phyloP scores from a whole-genome alignment of 2,888 invertebrate genomes.

The Noctua comes region DNA sequence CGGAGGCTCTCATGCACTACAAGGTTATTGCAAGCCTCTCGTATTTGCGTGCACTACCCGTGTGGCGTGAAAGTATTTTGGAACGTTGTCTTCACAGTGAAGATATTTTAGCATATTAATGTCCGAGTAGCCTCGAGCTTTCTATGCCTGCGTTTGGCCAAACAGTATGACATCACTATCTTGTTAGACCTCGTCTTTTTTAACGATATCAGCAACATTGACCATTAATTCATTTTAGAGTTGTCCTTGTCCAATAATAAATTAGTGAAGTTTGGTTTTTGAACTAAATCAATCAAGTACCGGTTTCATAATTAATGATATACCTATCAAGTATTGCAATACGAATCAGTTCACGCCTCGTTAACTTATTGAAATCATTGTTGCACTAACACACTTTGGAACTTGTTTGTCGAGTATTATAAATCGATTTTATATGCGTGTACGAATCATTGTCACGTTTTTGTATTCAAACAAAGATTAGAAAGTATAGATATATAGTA shows the following conservation, averaged over 20 bases:
- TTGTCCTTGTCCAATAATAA: constrained; percentile 29
- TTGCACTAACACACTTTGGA: constrained; percentile 68
- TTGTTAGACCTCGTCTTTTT: constrained; percentile 65
- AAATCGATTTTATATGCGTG: constrained; percentile 65
- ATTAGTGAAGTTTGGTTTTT: constrained; percentile 60
- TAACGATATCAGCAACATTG: constrained; percentile 58
- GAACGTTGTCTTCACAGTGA: constrained; percentile 82
- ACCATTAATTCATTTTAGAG: constrained; percentile 34
- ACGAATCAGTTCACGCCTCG: constrained; percentile 70
- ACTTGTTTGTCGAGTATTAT: constrained; percentile 68
- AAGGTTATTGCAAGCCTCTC: constrained; percentile 82
- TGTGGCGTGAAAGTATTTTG: constrained; percentile 89
- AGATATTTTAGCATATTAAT: constrained; percentile 89
- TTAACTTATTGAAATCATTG: constrained; percentile 74
- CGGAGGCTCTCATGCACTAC: constrained; percentile 78
- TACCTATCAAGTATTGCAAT: constrained; percentile 70
- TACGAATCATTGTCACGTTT: constrained; percentile 77
- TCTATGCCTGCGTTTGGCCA: constrained; percentile 80
- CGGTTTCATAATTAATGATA: constrained; percentile 73
- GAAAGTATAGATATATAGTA: constrained; percentile 81
- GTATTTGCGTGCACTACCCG: constrained; percentile 84
- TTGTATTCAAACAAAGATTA: constrained; percentile 79
- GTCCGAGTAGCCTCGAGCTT: constrained; percentile 80
- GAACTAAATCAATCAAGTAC: constrained; percentile 69
- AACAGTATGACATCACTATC: constrained; percentile 72